phyloP scores from a whole-genome alignment of 2,797 vertebrate species.

The Amphiprion clarkii region DNA sequence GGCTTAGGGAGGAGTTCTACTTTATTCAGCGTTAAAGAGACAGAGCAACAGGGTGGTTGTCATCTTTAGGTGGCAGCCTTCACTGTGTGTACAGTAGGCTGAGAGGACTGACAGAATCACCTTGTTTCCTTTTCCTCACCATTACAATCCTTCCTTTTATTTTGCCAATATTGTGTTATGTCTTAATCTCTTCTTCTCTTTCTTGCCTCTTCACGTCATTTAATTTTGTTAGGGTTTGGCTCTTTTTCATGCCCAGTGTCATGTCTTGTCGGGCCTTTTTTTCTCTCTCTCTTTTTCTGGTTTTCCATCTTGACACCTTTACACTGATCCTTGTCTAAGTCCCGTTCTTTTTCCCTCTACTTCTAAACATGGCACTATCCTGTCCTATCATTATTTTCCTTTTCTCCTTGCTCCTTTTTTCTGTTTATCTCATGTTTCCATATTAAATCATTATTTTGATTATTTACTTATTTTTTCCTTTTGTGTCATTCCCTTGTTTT shows the following conservation, averaged over 20 bases:
- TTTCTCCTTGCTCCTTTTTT: background rate
- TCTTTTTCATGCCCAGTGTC: background rate
- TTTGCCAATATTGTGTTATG: too few relatives aligned
- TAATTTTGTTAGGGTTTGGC: background rate
- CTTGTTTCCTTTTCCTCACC: too few relatives aligned
- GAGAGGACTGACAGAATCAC: background rate
- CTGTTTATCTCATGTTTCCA: background rate
- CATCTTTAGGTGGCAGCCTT: conserved; percentile 34
- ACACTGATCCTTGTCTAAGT: too few relatives aligned
- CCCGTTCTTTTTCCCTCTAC: too few relatives aligned
- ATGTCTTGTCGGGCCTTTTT: background rate
- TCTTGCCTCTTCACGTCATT: background rate
- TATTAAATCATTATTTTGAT: background rate
- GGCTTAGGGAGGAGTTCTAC: conserved; percentile 69
- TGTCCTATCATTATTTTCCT: background rate
- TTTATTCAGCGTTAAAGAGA: conserved; percentile 77
- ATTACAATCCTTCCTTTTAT: too few relatives aligned
- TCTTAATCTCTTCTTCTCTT: background rate
- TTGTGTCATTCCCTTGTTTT: background rate
- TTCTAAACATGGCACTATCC: too few relatives aligned
- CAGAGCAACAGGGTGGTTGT: conserved; percentile 65
- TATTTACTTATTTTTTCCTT: background rate
- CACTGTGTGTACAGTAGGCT: background rate
- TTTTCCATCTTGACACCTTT: background rate
- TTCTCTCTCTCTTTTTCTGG: background rate